A percentile compares a stretch with the other conserved stretches of the same genome.
Conservation (phyloP, 2,113 vertebrate genomes). For the Lamprotornis superbus region DNA sequence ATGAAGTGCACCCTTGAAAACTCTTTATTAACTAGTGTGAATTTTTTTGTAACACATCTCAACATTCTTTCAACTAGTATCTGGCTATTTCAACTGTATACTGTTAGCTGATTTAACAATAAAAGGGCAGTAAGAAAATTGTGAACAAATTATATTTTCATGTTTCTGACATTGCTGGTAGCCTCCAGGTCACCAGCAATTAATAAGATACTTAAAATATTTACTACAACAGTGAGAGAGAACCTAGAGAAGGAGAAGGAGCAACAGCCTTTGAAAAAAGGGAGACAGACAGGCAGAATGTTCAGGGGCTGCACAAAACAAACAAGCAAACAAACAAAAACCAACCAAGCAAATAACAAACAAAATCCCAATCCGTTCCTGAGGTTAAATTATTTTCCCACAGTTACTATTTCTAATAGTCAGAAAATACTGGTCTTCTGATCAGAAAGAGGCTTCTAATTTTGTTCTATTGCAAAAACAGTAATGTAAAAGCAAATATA, state of each 20-base stretch:
- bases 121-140: not conserved
- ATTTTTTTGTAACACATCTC: not conserved
- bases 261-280: not conserved
- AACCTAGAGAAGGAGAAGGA: not conserved
- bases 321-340: not conserved
- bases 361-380: not conserved
- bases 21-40: not conserved
- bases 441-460: not conserved
- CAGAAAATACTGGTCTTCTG: not conserved
- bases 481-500: not conserved
- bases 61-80: not conserved
- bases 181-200: not conserved
- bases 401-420: not conserved
- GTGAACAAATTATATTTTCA: not conserved
- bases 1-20: not conserved
- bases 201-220: not conserved
- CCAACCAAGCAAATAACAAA: not conserved
- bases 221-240: not conserved
- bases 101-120: not conserved
- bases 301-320: not conserved
- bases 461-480: not conserved
- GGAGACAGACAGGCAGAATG: not conserved
- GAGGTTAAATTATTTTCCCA: not conserved
- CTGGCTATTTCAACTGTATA: not conserved
- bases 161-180: not conserved